These are phyloP conservation scores for Malaclemys terrapin DNA, from an alignment of 2,113 vertebrate species.

Conservation along the genomic window DNA sequence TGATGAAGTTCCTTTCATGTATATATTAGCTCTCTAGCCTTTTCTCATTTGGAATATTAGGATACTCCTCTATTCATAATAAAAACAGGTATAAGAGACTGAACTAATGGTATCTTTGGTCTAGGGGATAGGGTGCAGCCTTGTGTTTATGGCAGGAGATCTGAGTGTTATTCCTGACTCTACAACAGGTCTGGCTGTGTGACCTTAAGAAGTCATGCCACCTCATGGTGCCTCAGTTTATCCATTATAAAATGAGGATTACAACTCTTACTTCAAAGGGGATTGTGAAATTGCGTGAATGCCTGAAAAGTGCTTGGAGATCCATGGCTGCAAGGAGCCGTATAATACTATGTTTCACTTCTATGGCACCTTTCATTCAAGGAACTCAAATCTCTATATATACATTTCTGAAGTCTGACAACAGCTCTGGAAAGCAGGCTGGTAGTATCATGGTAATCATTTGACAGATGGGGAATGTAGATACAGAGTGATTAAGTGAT, in stretches of 20 bases:
- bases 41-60: not conserved
- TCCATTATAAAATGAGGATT: not conserved
- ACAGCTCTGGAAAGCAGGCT: not conserved
- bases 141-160: not conserved
- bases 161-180: not conserved
- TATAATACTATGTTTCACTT: not conserved
- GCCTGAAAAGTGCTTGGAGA: not conserved
- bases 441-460: not conserved
- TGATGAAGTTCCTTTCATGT: not conserved
- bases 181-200: not conserved
- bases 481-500: not conserved
- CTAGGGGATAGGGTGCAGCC: not conserved
- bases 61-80: not conserved
- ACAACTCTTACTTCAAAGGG: not conserved
- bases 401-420: not conserved
- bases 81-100: not conserved
- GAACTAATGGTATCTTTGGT: not conserved
- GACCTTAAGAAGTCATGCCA: not conserved
- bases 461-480: not conserved
- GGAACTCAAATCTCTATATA: not conserved
- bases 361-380: not conserved
- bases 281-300: not conserved
- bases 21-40: not conserved
- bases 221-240: not conserved
- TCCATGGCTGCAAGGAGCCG: not conserved